Evolutionary conservation across 2,888 invertebrate species (phyloP), one percentile per base, ranked within the genome.

Genomic region (Idaea straminata): DNA sequence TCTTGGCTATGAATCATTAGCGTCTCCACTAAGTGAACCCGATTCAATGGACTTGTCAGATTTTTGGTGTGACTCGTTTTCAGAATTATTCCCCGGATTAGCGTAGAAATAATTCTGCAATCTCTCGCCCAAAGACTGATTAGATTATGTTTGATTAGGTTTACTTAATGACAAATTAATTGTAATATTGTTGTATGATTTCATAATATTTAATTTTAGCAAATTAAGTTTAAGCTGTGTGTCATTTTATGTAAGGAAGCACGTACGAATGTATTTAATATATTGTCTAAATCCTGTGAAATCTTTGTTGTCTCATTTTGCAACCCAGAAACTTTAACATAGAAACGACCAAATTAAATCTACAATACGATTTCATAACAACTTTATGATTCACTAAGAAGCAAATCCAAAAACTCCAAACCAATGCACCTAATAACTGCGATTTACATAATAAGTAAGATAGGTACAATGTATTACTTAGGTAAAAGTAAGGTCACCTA

Each of bases 61-160:
- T 81, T 92, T 95, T 78, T 96, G 96, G 96, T 95, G 96, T 80
- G 95, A 95, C 80, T 95, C 95, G 75, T 95, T 96, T 77, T 95
- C 96, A 69, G 96, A 96, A 87, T 87, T 97, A 74, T 97, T 97
- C 87, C 96, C 97, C 57, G 94, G 94, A 69, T 89, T 97, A 79
- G 93, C 95, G 64, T 96, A 93, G 72, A 71, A 71, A 70, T 78
- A 68, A 74, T 79, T 84, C 83, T 85, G 86, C 70, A 79, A 73
- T 76, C 83, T 84, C 81, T 81, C 88, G 81, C 88, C 89, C 85
- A 91, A 58, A 91, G 92, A 92, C 92, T 92, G 92, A 92, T 77
- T 92, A 90, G 89, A 84, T 74, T 70, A 74, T 64, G 59, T 64
- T 62, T 38, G 68, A 68, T 72, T 81, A 79, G 75, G 77, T 74